Evolutionary conservation across 2,797 vertebrate genomes (phyloP).

Genomic region (Trachurus trachurus): DNA sequence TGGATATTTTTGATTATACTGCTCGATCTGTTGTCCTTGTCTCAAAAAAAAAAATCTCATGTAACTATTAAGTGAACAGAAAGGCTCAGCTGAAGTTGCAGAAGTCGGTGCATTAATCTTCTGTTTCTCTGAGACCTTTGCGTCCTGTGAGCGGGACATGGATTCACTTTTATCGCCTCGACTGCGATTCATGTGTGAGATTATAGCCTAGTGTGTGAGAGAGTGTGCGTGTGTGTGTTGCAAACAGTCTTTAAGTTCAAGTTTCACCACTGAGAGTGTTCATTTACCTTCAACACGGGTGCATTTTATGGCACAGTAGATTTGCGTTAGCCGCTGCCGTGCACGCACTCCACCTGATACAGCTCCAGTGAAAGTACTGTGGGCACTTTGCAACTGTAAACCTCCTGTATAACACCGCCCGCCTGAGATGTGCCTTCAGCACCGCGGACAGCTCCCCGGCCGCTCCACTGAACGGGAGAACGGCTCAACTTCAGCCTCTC

Average conservation of each 20-base stretch:
- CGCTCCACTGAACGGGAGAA: slow-evolving; percentile 3
- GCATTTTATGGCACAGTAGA: not conserved
- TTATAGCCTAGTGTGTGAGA: too few species aligned
- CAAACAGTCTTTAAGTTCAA: slow-evolving; percentile 9
- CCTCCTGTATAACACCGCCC: slow-evolving; percentile 29
- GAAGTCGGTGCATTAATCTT: slow-evolving; percentile 11
- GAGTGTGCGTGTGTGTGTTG: not conserved
- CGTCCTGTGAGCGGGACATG: slow-evolving; percentile 17
- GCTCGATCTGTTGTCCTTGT: slow-evolving; percentile 1
- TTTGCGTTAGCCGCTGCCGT: not conserved
- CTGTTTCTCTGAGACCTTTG: slow-evolving; percentile 13
- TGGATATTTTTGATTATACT: not conserved
- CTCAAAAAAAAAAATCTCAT: not conserved
- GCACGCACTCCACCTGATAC: not conserved
- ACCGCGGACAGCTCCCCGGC: slow-evolving; percentile 81
- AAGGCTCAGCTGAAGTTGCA: slow-evolving; percentile 52
- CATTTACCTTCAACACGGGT: not conserved
- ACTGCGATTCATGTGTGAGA: not conserved
- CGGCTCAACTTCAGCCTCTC: slow-evolving; percentile 35
- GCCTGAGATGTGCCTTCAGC: slow-evolving; percentile 76
- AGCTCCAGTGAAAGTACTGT: slow-evolving; percentile 35
- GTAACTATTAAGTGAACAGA: not conserved
- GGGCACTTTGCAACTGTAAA: slow-evolving; percentile 43
- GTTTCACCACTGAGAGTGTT: not conserved
- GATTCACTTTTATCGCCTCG: slow-evolving; percentile 10